Evolutionary conservation across 2,888 invertebrate species (phyloP).

Genomic region (Athalia cordata): DNA sequence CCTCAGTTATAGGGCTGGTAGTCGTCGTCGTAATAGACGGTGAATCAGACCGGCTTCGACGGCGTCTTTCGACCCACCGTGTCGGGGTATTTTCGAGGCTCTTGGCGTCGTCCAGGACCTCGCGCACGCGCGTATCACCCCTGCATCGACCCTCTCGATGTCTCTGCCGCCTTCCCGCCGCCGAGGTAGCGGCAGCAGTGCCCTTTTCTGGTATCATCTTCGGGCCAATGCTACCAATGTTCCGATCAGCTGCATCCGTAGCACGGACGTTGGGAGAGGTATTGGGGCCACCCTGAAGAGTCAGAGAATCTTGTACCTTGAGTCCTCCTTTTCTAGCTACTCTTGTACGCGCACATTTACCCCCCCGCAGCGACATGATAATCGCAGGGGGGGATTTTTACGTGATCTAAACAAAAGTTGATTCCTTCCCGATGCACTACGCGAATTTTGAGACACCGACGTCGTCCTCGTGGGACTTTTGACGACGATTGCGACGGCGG

Average conservation of each 20-base stretch:
- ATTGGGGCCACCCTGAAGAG: not conserved
- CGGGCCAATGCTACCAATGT: conserved; percentile 58
- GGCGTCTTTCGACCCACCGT: conserved; percentile 57
- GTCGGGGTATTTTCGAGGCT: conserved; percentile 59
- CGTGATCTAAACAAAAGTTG: not conserved
- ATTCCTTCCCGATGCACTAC: conserved; percentile 9
- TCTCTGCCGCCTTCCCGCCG: conserved; percentile 12
- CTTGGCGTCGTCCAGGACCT: conserved; percentile 63
- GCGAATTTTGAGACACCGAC: conserved; percentile 10
- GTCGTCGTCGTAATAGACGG: conserved; percentile 53
- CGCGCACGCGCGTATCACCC: conserved; percentile 49
- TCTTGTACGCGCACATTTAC: conserved; percentile 56
- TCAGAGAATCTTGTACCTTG: conserved; percentile 51
- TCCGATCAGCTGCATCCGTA: conserved; percentile 30
- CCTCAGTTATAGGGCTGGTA: conserved; percentile 50
- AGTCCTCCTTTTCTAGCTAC: conserved; percentile 54
- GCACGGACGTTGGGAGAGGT: not conserved
- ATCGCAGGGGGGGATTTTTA: conserved; percentile 43
- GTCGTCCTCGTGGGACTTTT: not conserved
- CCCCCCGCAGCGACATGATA: conserved; percentile 47
- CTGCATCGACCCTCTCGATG: conserved; percentile 63
- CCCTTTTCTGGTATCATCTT: conserved; percentile 52
- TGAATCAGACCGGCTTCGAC: conserved; percentile 45
- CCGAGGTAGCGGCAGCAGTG: conserved; percentile 7
- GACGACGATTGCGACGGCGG: not conserved